phyloP scores from a whole-genome alignment of 2,888 invertebrate genomes.

The Drosophila siamana region DNA sequence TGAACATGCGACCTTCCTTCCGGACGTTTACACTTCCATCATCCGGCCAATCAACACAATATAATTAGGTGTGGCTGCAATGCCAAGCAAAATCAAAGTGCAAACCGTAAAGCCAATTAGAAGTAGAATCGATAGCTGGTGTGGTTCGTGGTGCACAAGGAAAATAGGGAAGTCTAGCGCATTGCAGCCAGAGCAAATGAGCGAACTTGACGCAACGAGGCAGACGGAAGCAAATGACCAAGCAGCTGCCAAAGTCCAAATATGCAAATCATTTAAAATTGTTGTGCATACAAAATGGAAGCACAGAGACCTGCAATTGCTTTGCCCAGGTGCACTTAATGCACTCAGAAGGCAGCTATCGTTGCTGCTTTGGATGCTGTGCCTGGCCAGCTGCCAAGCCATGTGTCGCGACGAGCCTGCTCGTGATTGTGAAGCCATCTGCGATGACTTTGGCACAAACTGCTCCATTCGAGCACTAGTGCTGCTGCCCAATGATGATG shows the following conservation, averaged over 20 bases:
- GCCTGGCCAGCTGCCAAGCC: slow-evolving; percentile 40
- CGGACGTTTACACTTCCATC: neutral
- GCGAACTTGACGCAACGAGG: too few species aligned
- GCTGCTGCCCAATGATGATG: slow-evolving; percentile 88
- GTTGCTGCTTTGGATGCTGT: slow-evolving; percentile 36
- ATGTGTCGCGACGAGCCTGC: slow-evolving; percentile 78
- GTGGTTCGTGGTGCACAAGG: neutral
- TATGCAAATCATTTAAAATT: slow-evolving; percentile 15
- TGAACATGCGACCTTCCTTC: slow-evolving; percentile 31
- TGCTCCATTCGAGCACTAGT: slow-evolving; percentile 89
- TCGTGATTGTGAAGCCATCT: slow-evolving; percentile 82
- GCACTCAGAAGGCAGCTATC: slow-evolving; percentile 27
- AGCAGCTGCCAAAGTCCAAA: too few species aligned
- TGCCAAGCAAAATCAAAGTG: slow-evolving; percentile 11
- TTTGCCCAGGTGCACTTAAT: slow-evolving; percentile 3
- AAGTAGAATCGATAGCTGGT: neutral
- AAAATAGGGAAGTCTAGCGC: neutral
- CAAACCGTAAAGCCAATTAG: slow-evolving; percentile 1
- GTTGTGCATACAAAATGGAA: slow-evolving; percentile 5
- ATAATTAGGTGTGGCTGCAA: slow-evolving; percentile 42
- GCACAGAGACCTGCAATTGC: slow-evolving; percentile 2
- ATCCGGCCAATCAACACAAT: slow-evolving; percentile 37
- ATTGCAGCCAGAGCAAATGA: too few species aligned
- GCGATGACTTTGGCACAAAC: slow-evolving; percentile 57
- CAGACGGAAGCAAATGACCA: too few species aligned